Base-by-base conservation (phyloP, 2,888 invertebrate species). In the Ichneumon xanthorius region DNA sequence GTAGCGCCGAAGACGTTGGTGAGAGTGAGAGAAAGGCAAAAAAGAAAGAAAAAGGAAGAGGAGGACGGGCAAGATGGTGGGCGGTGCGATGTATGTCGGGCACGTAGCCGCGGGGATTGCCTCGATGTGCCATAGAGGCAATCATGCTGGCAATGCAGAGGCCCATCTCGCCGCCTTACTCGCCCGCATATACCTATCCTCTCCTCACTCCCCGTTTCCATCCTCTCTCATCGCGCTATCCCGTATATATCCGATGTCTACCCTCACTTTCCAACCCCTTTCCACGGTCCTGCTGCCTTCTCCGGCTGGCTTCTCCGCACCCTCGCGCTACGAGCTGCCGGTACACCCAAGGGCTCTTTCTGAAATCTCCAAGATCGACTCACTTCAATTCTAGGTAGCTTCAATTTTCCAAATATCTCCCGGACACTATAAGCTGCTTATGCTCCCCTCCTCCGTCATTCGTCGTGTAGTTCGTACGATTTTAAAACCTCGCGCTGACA, bases 71-170 rank as follows among this genome's bases (percentile, higher is more conserved):
- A 90, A 90, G 90, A 88, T 89, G 91, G 91, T 90, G 90, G 92
- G 89, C 90, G 89, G 90, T 90, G 92, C 63, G 92, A 93, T 93
- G 93, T 93, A 94, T 94, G 94, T 93, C 90, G 92, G 89, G 93
- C 93, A 94, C 94, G 94, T 94, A 94, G 93, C 91, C 93, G 91
- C 92, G 93, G 92, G 93, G 93, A 94, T 94, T 94, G 94, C 94
- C 92, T 93, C 92, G 92, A 94, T 94, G 94, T 93, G 92, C 92
- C 94, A 93, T 94, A 92, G 93, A 94, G 93, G 93, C 94, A 94
- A 94, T 94, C 94, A 92, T 93, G 91, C 91, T 89, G 90, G 92
- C 92, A 92, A 92, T 92, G 92, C 91, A 91, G 91, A 92, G 92
- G 92, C 93, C 92, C 93, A 92, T 93, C 92, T 92, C 90, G 91